Conservation (phyloP, 2,113 vertebrate genomes). For the Laticauda colubrina region DNA sequence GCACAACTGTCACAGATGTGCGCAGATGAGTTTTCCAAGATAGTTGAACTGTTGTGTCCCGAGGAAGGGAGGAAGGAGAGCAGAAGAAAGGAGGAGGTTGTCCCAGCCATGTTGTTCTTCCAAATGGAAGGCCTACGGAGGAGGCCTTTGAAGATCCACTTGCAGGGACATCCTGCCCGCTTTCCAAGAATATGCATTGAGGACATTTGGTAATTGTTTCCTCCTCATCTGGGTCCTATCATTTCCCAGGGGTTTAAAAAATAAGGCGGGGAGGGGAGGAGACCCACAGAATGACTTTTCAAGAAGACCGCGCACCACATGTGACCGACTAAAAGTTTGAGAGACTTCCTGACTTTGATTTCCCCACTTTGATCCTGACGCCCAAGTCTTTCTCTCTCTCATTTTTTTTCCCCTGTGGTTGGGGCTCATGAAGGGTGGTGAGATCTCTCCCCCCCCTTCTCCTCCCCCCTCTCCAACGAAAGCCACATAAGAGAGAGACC, state of each 20-base stretch:
- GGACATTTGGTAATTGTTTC: not conserved
- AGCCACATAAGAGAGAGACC: not conserved
- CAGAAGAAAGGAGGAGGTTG: not conserved
- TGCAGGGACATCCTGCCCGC: not conserved
- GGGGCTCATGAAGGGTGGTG: not conserved
- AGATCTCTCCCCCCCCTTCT: not conserved
- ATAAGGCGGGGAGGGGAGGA: rapidly evolving
- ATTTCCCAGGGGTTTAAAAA: not conserved
- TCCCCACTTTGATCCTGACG: not conserved
- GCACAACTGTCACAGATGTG: not conserved
- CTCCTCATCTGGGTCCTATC: not conserved
- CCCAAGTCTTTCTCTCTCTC: not conserved
- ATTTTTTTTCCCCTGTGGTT: not conserved
- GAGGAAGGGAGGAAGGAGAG: not conserved
- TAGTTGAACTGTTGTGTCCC: not conserved
- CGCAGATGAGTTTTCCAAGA: not conserved
- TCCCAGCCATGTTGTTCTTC: not conserved
- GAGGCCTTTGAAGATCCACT: not conserved
- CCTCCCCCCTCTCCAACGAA: not conserved
- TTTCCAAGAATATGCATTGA: not conserved
- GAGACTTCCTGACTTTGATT: not conserved
- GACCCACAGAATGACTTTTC: not conserved
- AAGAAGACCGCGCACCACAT: not conserved
- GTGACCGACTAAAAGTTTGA: not conserved
- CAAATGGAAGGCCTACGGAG: not conserved